Evolutionary conservation across 2,113 vertebrate species (phyloP).

Genomic region (Nothocercus nigrocapillus): DNA sequence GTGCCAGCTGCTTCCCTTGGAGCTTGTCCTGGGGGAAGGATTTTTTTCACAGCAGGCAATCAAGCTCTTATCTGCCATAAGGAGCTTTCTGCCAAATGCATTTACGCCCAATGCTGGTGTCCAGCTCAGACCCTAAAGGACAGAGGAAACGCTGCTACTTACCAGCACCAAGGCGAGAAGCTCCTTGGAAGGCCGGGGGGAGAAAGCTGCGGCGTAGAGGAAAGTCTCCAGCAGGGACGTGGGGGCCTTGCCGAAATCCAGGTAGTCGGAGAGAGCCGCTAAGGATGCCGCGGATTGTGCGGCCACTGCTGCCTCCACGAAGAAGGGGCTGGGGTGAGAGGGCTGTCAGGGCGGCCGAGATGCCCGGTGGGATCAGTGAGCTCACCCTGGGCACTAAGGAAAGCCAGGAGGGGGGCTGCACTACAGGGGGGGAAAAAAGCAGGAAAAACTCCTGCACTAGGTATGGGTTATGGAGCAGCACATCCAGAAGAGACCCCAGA

Average conservation of each 20-base stretch:
- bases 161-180: conserved; percentile 68
- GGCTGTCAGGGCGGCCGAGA: background rate
- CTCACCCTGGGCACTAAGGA: background rate
- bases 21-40: conserved; percentile 54
- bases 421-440: no score
- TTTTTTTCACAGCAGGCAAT: background rate
- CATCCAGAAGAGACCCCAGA: background rate
- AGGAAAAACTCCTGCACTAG: background rate
- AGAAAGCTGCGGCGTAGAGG: conserved; percentile 63
- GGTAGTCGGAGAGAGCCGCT: conserved; percentile 58
- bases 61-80: background rate
- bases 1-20: conserved; percentile 7
- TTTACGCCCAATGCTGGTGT: background rate
- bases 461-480: background rate
- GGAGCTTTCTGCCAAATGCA: background rate
- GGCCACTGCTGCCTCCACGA: conserved; percentile 56
- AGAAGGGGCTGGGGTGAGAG: conserved; percentile 51
- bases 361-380: background rate
- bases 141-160: background rate
- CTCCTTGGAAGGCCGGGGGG: conserved; percentile 66
- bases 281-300: conserved; percentile 50
- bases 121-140: accelerated
- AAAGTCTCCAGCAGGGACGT: conserved; percentile 57
- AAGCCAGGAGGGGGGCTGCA: background rate
- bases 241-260: conserved; percentile 66